phyloP scores from a whole-genome alignment of 2,797 vertebrate species.

The Echeneis naucrates region DNA sequence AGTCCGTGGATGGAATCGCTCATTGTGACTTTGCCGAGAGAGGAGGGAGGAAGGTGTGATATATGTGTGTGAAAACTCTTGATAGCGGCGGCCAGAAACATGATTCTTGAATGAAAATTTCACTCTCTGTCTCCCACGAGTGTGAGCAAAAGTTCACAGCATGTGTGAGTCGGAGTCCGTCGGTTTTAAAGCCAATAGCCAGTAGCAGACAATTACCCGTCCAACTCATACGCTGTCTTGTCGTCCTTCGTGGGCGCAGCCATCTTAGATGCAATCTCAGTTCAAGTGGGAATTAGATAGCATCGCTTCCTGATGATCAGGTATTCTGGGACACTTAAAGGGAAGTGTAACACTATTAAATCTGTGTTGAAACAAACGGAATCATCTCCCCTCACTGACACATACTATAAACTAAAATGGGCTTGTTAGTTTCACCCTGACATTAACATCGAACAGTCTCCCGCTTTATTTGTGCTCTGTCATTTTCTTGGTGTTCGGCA shows the following conservation, averaged over 20 bases:
- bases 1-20: slow-evolving; percentile 72
- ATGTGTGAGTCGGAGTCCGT: not conserved
- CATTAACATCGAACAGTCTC: slow-evolving; percentile 28
- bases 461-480: slow-evolving; percentile 26
- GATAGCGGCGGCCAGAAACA: slow-evolving; percentile 32
- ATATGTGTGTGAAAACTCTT: slow-evolving; percentile 45
- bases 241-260: too few species aligned
- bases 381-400: slow-evolving; percentile 45
- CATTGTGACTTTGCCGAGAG: slow-evolving; percentile 68
- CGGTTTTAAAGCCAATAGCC: slow-evolving; percentile 8
- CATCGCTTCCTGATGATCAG: slow-evolving; percentile 20
- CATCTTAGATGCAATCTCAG: too few species aligned
- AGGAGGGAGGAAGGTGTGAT: slow-evolving; percentile 40
- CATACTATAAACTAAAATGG: slow-evolving; percentile 20
- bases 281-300: too few species aligned
- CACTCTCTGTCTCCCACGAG: slow-evolving; percentile 47
- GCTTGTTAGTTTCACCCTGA: not conserved
- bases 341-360: slow-evolving; percentile 28
- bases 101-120: slow-evolving; percentile 52
- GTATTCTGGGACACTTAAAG: slow-evolving; percentile 27
- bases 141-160: slow-evolving; percentile 40
- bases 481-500: slow-evolving; percentile 42
- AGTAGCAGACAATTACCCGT: too few species aligned
- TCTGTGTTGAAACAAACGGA: slow-evolving; percentile 48
- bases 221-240: too few species aligned